Percentiles rank a stretch among this genome's conserved stretches.
phyloP scores from a whole-genome alignment of 2,888 invertebrate species.

The Ectemnius lituratus region DNA sequence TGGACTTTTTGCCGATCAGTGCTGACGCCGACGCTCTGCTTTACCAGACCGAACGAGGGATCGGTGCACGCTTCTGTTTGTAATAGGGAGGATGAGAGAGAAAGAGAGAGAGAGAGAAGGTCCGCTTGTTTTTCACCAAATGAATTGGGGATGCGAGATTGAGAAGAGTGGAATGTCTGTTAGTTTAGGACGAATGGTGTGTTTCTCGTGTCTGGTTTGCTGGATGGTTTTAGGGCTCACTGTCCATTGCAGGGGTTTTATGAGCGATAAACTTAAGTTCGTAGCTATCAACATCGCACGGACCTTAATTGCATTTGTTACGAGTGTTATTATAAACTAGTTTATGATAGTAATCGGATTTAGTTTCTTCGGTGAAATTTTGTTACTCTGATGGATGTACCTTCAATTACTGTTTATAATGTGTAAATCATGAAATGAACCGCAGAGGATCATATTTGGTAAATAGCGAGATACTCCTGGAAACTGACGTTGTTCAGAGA shows the following conservation, averaged over 20 bases:
- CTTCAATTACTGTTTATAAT: conserved; percentile 8
- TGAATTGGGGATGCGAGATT: conserved; percentile 15
- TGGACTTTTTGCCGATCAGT: conserved; percentile 11
- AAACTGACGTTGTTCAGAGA: too few species aligned
- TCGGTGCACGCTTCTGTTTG: not conserved
- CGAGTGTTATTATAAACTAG: conserved; percentile 21
- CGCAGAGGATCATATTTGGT: too few species aligned
- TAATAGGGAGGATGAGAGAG: not conserved
- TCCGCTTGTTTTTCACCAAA: conserved; percentile 13
- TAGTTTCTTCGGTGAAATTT: conserved; percentile 15
- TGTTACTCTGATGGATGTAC: conserved; percentile 10
- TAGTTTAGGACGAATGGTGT: conserved; percentile 17
- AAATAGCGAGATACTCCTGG: too few species aligned
- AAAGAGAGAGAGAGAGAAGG: conserved; percentile 10
- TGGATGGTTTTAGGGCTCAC: too few species aligned
- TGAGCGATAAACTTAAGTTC: conserved; percentile 41
- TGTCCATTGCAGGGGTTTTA: conserved; percentile 23
- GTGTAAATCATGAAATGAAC: not conserved
- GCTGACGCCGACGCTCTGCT: not conserved
- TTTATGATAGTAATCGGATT: conserved; percentile 22
- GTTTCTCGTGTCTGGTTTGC: too few species aligned
- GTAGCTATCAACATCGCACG: conserved; percentile 8
- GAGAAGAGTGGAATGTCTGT: conserved; percentile 11
- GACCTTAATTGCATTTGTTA: conserved; percentile 23
- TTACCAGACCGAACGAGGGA: not conserved